These are phyloP conservation scores for Aricia agestis DNA, from an alignment of 1,140 invertebrate species.

Conservation along the genomic window DNA sequence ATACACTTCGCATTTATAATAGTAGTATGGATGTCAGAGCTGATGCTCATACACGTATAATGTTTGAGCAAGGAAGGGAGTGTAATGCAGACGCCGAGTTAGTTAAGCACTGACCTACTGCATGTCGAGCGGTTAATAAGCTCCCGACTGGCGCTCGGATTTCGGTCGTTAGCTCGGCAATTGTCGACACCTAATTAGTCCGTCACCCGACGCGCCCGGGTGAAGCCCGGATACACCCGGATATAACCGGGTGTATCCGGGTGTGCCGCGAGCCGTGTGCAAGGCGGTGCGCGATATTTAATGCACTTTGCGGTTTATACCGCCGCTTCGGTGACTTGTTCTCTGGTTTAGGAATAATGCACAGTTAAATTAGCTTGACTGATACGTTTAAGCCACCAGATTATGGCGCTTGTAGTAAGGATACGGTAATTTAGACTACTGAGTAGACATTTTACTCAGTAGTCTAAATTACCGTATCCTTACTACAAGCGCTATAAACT, in stretches of 20 bases:
- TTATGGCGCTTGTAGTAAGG: background rate
- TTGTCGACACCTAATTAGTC: slow-evolving; percentile 69
- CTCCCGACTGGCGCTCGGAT: slow-evolving; percentile 47
- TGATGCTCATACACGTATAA: background rate
- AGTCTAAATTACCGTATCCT: background rate
- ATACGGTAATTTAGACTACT: background rate
- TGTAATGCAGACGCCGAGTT: slow-evolving; percentile 1
- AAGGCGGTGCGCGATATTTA: slow-evolving; percentile 61
- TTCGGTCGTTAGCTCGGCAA: slow-evolving; percentile 68
- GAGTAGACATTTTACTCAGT: too few species aligned
- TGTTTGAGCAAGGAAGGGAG: background rate
- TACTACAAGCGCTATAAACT: background rate
- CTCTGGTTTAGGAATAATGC: background rate
- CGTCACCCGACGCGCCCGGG: slow-evolving; percentile 41
- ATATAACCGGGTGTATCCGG: slow-evolving; percentile 50
- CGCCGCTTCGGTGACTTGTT: slow-evolving; percentile 21
- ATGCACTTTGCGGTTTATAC: slow-evolving; percentile 36
- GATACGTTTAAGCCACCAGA: background rate
- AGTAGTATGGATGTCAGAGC: too few species aligned
- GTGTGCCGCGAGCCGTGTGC: slow-evolving; percentile 45
- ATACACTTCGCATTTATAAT: too few species aligned
- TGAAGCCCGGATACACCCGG: slow-evolving; percentile 47
- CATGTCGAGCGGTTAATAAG: slow-evolving; percentile 54
- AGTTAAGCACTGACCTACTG: slow-evolving; percentile 24
- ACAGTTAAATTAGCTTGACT: background rate